Evolutionary conservation across 2,797 vertebrate species (phyloP).

Genomic region (Halcyon leucocephala): DNA sequence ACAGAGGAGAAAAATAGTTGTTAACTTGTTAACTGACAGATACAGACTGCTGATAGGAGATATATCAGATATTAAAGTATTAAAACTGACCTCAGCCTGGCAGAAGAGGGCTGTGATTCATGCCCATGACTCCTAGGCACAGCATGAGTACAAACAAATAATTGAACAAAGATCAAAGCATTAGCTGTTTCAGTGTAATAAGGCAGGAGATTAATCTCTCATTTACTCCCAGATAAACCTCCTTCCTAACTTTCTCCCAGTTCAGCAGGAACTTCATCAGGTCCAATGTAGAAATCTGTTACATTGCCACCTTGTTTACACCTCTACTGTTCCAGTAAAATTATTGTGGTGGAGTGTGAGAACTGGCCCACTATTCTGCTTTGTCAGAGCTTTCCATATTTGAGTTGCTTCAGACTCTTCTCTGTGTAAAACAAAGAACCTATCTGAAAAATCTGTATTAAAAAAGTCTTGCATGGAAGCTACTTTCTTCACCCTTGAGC

Average conservation of each 20-base stretch:
- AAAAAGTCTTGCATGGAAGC: background rate
- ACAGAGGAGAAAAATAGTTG: slow-evolving; percentile 39
- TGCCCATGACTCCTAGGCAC: background rate
- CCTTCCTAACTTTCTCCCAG: background rate
- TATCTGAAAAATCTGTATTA: background rate
- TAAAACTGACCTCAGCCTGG: slow-evolving; percentile 46
- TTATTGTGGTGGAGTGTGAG: background rate
- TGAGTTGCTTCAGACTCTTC: background rate
- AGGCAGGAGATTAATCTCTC: background rate
- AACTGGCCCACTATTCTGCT: background rate
- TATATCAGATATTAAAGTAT: slow-evolving; percentile 23
- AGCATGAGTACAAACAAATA: slow-evolving; percentile 10
- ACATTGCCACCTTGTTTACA: background rate
- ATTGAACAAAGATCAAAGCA: slow-evolving; percentile 24
- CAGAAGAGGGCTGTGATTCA: slow-evolving; percentile 28
- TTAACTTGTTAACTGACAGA: slow-evolving; percentile 53
- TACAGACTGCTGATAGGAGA: slow-evolving; percentile 43
- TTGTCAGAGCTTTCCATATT: background rate
- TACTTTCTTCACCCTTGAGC: slow-evolving; percentile 14
- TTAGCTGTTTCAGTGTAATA: background rate
- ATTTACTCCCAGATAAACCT: slow-evolving; percentile 5
- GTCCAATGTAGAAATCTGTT: background rate
- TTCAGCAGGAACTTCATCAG: slow-evolving; percentile 4
- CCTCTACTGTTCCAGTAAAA: background rate
- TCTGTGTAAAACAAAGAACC: background rate